phyloP scores from a whole-genome alignment of 2,113 vertebrate genomes.

The Pyrgilauda ruficollis region DNA sequence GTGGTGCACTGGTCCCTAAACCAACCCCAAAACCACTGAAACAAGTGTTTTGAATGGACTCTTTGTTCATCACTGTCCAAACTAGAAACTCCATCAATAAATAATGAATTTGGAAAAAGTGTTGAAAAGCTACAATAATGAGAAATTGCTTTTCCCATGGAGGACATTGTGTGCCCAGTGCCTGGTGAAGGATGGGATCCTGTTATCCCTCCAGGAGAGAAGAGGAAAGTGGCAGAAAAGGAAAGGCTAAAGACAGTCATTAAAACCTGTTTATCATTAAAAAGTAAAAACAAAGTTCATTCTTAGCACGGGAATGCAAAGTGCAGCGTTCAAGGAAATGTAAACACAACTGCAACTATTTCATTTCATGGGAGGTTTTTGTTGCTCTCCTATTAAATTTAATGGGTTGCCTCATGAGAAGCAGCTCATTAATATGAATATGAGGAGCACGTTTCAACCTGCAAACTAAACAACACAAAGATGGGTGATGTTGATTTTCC shows the following conservation, averaged over 20 bases:
- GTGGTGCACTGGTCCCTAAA: neutral
- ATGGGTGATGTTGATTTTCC: conserved; percentile 18
- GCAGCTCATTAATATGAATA: conserved; percentile 63
- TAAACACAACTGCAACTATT: conserved; percentile 37
- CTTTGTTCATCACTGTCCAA: neutral
- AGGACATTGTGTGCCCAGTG: neutral
- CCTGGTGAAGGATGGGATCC: neutral
- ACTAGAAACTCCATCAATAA: neutral
- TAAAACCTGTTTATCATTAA: neutral
- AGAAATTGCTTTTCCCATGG: neutral
- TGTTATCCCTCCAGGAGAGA: neutral
- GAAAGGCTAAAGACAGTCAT: neutral
- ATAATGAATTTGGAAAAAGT: neutral
- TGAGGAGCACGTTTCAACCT: conserved; percentile 21
- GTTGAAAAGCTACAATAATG: neutral
- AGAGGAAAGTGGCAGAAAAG: neutral
- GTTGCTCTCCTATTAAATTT: conserved; percentile 59
- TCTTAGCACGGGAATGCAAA: neutral
- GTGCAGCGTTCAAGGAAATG: neutral
- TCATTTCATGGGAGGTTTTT: conserved; percentile 55
- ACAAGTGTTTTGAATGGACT: neutral
- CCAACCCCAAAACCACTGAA: neutral
- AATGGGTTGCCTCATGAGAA: conserved; percentile 56
- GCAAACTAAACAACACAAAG: neutral
- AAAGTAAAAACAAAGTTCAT: neutral